These are phyloP conservation scores for Zosterops japonicus DNA, from an alignment of 2,113 vertebrate genomes.

Conservation along the genomic window DNA sequence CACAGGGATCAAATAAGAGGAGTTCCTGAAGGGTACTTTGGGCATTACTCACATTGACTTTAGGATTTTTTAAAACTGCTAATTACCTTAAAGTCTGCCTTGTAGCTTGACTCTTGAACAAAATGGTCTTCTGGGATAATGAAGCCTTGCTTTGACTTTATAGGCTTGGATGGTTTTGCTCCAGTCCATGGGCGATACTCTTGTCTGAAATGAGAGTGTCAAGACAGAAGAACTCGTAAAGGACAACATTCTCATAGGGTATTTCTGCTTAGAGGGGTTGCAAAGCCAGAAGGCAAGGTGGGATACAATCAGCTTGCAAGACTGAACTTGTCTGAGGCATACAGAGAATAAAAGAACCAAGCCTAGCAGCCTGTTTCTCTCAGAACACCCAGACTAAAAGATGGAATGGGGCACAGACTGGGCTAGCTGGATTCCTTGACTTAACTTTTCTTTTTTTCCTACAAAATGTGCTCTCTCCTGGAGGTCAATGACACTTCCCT, in stretches of 20 bases:
- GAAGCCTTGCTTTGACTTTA: slow-evolving; percentile 77
- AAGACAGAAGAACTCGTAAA: not conserved
- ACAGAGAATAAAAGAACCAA: not conserved
- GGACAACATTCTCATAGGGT: not conserved
- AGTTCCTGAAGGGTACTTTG: not conserved
- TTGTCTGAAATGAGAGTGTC: slow-evolving; percentile 77
- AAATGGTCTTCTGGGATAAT: slow-evolving; percentile 76
- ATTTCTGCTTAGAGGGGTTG: not conserved
- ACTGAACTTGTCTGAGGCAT: not conserved
- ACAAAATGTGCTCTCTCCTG: not conserved
- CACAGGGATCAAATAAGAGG: accelerated
- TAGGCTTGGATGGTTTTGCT: slow-evolving; percentile 81
- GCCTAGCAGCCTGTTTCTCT: not conserved
- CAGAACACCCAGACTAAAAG: not conserved
- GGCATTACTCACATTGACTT: not conserved
- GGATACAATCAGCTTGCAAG: not conserved
- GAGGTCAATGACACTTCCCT: not conserved
- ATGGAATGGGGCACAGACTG: not conserved
- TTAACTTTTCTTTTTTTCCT: not conserved
- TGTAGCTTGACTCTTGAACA: slow-evolving; percentile 83
- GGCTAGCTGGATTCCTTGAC: not conserved
- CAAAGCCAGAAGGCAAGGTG: not conserved
- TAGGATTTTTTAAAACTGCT: not conserved
- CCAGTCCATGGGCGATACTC: slow-evolving; percentile 88
- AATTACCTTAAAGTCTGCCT: slow-evolving; percentile 83